Evolutionary conservation across 2,797 vertebrate genomes (phyloP).

Genomic region (Acipenser oxyrinchus): DNA sequence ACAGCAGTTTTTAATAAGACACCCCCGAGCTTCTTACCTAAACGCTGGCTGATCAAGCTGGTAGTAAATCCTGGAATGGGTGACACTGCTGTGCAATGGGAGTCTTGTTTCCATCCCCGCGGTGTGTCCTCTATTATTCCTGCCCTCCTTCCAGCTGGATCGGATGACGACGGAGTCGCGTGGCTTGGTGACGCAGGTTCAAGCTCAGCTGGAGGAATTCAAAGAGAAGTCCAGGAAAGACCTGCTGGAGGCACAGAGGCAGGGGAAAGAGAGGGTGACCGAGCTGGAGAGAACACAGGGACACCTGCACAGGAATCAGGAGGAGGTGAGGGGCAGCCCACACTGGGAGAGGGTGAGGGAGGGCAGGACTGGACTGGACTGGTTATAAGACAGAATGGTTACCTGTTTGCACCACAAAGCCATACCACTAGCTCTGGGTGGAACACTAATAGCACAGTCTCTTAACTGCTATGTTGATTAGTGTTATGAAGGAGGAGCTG

Average conservation of each 20-base stretch:
- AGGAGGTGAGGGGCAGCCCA: not conserved
- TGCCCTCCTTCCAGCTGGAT: slow-evolving; percentile 61
- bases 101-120: not conserved
- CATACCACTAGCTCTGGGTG: not conserved
- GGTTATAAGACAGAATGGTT: not conserved
- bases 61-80: no score
- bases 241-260: slow-evolving; percentile 74
- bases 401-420: no score
- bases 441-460: not conserved
- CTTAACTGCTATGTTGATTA: slow-evolving; percentile 7
- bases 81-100: no score
- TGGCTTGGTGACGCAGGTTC: slow-evolving; percentile 57
- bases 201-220: slow-evolving; percentile 79
- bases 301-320: slow-evolving; percentile 3
- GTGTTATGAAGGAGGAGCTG: no score
- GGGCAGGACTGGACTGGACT: slow-evolving; percentile 21
- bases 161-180: slow-evolving; percentile 72
- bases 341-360: slow-evolving; percentile 53
- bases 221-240: slow-evolving; percentile 78
- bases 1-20: no score
- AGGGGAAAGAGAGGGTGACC: slow-evolving; percentile 17
- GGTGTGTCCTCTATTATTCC: slow-evolving; percentile 2
- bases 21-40: no score
- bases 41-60: no score
- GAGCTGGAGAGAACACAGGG: slow-evolving; percentile 15